Base-by-base conservation (phyloP, 1,140 invertebrate species). In the Macrosteles quadrilineatus region DNA sequence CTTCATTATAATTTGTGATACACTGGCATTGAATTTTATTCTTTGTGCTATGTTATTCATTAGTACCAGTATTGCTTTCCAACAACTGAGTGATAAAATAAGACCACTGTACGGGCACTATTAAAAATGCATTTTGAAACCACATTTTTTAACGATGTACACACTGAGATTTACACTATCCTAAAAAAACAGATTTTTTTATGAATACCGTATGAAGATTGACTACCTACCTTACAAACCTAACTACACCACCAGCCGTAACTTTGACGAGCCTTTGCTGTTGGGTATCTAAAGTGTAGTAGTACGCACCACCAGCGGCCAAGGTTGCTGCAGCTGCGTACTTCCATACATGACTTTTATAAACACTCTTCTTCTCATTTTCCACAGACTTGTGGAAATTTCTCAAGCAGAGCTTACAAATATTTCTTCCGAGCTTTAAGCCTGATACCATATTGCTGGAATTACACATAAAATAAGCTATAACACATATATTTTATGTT, bases 211-310 rank as follows among this genome's bases (percentile, higher is more conserved):
- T 32, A 27, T 31, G 27, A n/a, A 64, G 55, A 55, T 36, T 32
- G 23, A 45, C 23, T 50, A 40, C 1, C 17, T 64, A 74, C 73
- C 73, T 73, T 14, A 73, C 45, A 40, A 74, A 74, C 25, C 73
- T 30, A 17, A 50, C 29, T 32, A 74, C 55, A 23, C 72, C 73
- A 17, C 73, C 72, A 47, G 67, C 17, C 0, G 73, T 66, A 21
- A 74, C 73, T 68, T 67, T 57, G 19, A 74, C 36, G 3, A 67
- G 27, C 40, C 73, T 66, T 31, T 40, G 68, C 64, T 74, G 72
- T 17, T 59, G 45, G 36, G 27, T 19, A 40, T 59, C 43, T 14
- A 69, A 55, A 6, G 68, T 66, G 11, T 36, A 36, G 68, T 69
- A 69, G 55, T 66, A 69, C 1, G 55, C 55, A 2, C 53, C 53